Evolutionary conservation across 2,888 invertebrate genomes (phyloP).

Genomic region (Exephanes ischioxanthus): DNA sequence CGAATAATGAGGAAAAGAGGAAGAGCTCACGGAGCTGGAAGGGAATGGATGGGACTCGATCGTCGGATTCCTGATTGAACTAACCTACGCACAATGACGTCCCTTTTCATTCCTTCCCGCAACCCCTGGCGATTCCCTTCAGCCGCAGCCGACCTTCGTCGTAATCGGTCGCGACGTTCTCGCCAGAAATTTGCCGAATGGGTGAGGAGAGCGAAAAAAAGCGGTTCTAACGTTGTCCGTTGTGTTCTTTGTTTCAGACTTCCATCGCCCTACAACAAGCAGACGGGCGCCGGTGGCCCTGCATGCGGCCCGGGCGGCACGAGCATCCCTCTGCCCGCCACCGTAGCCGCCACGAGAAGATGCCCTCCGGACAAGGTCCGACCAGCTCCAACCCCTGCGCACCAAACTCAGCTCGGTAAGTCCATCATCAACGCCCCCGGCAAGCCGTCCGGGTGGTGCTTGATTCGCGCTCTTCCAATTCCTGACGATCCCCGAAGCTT

Average conservation of each 20-base stretch:
- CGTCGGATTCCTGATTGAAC: constrained; percentile 28
- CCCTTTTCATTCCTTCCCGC: constrained; percentile 9
- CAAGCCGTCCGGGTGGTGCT: constrained; percentile 21
- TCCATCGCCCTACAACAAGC: constrained; percentile 83
- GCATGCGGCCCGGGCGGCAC: constrained; percentile 87
- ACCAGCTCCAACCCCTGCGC: constrained; percentile 89
- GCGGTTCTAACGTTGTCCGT: constrained; percentile 27
- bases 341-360: constrained; percentile 91
- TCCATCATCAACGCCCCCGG: constrained; percentile 61
- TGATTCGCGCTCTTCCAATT: constrained; percentile 15
- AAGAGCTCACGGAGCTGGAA: constrained; percentile 2
- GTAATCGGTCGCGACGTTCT: constrained; percentile 30
- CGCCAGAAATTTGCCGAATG: constrained; percentile 1
- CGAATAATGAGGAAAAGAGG: background rate
- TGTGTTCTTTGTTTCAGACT: constrained; percentile 77
- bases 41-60: constrained; percentile 5
- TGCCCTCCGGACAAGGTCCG: constrained; percentile 93
- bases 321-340: constrained; percentile 93
- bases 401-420: constrained; percentile 82
- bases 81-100: constrained; percentile 14
- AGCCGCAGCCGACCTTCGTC: background rate
- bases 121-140: background rate
- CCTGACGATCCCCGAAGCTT: constrained; percentile 15
- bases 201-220: background rate
- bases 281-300: constrained; percentile 87